A percentile compares a stretch with the other conserved stretches of the same genome.
Evolutionary conservation across 2,888 invertebrate genomes (phyloP).

Genomic region (Sepiola atlantica): DNA sequence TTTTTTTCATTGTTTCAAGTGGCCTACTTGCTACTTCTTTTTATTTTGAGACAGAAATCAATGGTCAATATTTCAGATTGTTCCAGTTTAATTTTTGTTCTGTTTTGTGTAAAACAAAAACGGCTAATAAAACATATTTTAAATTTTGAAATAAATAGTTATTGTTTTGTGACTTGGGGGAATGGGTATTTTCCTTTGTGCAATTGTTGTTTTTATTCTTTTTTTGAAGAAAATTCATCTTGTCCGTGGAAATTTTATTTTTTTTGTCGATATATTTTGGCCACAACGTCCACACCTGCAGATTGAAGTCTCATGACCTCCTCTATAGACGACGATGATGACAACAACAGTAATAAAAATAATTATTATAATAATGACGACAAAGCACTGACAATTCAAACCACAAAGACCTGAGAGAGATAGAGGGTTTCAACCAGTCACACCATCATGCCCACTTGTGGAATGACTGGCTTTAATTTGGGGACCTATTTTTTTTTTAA

Average conservation of each 20-base stretch:
- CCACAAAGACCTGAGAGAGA: neutral
- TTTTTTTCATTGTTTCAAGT: neutral
- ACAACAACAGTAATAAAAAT: neutral
- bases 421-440: neutral
- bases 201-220: neutral
- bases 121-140: neutral
- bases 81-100: neutral
- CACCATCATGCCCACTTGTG: neutral
- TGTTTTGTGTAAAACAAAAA: neutral
- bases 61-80: neutral
- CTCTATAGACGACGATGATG: neutral
- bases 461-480: neutral
- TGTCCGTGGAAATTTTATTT: neutral
- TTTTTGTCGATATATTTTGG: neutral
- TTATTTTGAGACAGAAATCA: neutral
- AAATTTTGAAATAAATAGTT: slow-evolving; percentile 21
- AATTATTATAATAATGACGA: neutral
- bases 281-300: neutral
- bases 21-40: neutral
- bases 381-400: neutral
- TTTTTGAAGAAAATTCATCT: neutral
- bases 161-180: neutral
- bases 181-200: neutral
- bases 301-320: neutral
- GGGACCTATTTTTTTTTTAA: too few species aligned